These are phyloP conservation scores for Colletes collaris DNA, from an alignment of 2,888 invertebrate species.

Conservation along the genomic window DNA sequence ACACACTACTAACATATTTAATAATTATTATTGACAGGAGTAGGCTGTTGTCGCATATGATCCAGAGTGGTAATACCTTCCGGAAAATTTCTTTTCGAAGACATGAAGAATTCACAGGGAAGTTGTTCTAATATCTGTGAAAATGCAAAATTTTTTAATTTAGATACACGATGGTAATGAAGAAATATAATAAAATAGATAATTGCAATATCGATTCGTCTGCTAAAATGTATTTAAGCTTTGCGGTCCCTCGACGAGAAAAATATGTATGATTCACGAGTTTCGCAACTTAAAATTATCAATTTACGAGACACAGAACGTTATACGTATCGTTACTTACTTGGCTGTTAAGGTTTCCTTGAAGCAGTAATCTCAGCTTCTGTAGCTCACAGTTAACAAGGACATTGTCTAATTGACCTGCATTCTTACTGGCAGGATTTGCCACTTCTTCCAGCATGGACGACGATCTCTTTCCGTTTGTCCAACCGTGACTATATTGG, in stretches of 20 bases:
- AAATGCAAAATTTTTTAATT: neutral
- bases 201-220: too few relatives aligned
- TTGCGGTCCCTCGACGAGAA: too few relatives aligned
- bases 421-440: conserved; percentile 27
- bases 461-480: conserved; percentile 87
- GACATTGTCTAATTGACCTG: conserved; percentile 44
- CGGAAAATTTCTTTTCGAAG: conserved; percentile 15
- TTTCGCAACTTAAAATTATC: too few relatives aligned
- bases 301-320: neutral
- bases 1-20: neutral
- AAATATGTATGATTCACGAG: too few relatives aligned
- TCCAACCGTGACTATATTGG: conserved; percentile 92
- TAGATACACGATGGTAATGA: neutral
- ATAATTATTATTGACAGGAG: conserved; percentile 24
- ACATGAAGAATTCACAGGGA: conserved; percentile 39
- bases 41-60: conserved; percentile 22
- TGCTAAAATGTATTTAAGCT: too few relatives aligned
- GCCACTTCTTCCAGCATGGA: conserved; percentile 36
- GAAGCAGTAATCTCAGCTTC: conserved; percentile 84
- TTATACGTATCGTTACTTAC: conserved; percentile 71
- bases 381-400: conserved; percentile 84
- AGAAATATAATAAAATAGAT: neutral
- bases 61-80: conserved; percentile 17
- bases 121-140: conserved; percentile 33
- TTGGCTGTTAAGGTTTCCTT: conserved; percentile 84